Conservation (phyloP, 2,113 vertebrate species). For the Charina bottae region DNA sequence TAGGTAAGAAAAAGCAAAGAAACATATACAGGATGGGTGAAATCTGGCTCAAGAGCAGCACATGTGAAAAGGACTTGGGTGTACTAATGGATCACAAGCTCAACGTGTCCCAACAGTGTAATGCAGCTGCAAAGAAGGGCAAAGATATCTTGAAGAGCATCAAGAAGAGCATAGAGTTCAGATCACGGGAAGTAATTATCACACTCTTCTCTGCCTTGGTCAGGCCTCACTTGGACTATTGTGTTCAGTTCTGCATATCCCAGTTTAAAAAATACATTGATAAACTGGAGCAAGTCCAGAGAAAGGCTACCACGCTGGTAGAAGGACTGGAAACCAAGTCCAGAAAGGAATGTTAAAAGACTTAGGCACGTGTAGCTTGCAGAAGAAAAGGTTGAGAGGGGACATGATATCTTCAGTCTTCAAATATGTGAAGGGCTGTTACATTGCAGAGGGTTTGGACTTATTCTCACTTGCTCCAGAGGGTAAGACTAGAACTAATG, state of each 20-base stretch:
- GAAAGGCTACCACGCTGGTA: neutral
- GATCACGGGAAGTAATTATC: neutral
- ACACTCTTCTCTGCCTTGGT: neutral
- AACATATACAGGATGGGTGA: neutral
- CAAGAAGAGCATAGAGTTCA: neutral
- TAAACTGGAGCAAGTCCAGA: neutral
- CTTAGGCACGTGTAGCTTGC: neutral
- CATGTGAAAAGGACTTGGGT: neutral
- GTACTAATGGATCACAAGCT: neutral
- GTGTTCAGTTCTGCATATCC: neutral
- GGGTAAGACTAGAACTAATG: neutral
- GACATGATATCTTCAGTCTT: neutral
- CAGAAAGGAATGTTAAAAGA: neutral
- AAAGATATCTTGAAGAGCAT: neutral
- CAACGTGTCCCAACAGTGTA: neutral
- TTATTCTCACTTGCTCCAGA: neutral
- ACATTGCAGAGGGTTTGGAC: neutral
- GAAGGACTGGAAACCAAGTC: neutral
- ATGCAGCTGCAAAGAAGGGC: neutral
- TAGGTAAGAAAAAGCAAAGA: neutral
- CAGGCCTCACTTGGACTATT: neutral
- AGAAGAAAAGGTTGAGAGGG: neutral
- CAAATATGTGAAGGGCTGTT: too few relatives aligned
- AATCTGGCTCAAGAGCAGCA: neutral
- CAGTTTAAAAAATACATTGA: neutral